These are phyloP conservation scores for Candidula unifasciata DNA, from an alignment of 2,888 invertebrate genomes.

Conservation along the genomic window DNA sequence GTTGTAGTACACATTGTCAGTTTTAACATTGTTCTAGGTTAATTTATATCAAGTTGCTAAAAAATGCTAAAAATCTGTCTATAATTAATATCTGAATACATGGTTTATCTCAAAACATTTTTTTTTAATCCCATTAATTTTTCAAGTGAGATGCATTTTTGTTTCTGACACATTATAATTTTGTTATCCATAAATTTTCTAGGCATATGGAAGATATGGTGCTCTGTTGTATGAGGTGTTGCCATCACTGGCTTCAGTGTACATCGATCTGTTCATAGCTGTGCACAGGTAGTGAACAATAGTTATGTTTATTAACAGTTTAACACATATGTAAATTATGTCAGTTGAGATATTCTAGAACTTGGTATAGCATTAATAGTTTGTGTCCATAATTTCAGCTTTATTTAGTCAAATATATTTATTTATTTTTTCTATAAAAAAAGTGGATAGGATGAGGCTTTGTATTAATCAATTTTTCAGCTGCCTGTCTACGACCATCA, in stretches of 20 bases:
- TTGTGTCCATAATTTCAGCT: too few relatives aligned
- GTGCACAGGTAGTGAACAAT: constrained; percentile 23
- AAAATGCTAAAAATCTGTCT: not conserved
- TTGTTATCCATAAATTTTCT: not conserved
- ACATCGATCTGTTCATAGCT: constrained; percentile 39
- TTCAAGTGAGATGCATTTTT: too few relatives aligned
- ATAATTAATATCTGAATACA: not conserved
- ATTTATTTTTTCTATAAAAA: too few relatives aligned
- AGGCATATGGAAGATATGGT: constrained; percentile 23
- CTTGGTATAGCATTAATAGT: too few relatives aligned
- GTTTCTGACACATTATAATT: not conserved
- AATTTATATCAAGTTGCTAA: too few relatives aligned
- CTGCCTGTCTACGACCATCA: too few relatives aligned
- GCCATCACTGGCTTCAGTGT: constrained; percentile 44
- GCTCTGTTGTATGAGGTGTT: constrained; percentile 23
- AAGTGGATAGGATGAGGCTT: too few relatives aligned
- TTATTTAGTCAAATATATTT: too few relatives aligned
- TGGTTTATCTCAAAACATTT: not conserved
- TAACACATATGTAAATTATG: not conserved
- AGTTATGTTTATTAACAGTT: not conserved
- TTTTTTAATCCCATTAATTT: not conserved
- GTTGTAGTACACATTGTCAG: too few relatives aligned
- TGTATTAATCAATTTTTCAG: too few relatives aligned
- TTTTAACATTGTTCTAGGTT: too few relatives aligned
- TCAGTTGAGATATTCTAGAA: too few relatives aligned